These are phyloP conservation scores for Cryptosula pallasiana DNA, from an alignment of 2,888 invertebrate genomes.

Conservation along the genomic window DNA sequence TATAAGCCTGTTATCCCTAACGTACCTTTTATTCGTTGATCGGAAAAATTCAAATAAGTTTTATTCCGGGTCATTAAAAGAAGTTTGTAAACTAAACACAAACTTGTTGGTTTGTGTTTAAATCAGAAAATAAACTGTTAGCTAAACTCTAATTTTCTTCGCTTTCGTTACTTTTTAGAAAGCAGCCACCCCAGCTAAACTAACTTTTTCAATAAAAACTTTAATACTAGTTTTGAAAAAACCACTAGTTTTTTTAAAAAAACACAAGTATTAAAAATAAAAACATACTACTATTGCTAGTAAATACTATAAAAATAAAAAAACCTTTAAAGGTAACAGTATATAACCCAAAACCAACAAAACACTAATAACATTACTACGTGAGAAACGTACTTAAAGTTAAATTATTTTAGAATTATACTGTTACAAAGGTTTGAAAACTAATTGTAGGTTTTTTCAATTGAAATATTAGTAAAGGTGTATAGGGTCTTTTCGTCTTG, in stretches of 20 bases:
- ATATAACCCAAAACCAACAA: background rate
- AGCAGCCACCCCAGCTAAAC: slow-evolving; percentile 35
- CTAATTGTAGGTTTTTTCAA: slow-evolving; percentile 26
- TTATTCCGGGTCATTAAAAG: too few species aligned
- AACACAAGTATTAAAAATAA: too few species aligned
- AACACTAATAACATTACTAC: background rate
- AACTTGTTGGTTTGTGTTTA: too few species aligned
- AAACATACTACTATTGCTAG: background rate
- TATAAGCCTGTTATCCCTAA: slow-evolving; percentile 42
- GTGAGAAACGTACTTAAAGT: background rate
- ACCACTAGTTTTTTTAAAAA: too few species aligned
- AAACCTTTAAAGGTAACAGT: too few species aligned
- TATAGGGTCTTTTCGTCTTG: slow-evolving; percentile 31
- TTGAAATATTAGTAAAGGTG: slow-evolving; percentile 31
- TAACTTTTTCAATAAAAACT: slow-evolving; percentile 26
- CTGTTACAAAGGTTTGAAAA: too few species aligned
- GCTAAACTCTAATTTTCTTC: too few species aligned
- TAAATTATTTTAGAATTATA: too few species aligned
- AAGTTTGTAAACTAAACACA: too few species aligned
- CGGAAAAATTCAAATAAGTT: too few species aligned
- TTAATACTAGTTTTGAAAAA: too few species aligned
- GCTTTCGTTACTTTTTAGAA: slow-evolving; percentile 35
- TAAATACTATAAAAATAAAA: background rate
- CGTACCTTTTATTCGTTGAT: slow-evolving; percentile 35
- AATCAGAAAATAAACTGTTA: too few species aligned